Evolutionary conservation across 2,888 invertebrate species (phyloP).

Genomic region (Allygus modestus): DNA sequence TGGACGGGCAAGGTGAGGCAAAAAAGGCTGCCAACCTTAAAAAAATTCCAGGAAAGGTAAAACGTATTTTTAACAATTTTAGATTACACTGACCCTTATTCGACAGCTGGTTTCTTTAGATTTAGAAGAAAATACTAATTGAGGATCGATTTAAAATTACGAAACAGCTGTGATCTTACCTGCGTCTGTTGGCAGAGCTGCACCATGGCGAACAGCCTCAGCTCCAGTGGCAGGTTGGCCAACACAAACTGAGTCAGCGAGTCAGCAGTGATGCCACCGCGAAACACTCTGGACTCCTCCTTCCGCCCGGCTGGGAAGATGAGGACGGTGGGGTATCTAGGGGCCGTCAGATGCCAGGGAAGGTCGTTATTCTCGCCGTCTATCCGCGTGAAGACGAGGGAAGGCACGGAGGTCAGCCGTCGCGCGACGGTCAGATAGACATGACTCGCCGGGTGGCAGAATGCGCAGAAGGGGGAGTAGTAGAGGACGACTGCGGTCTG

Average conservation of each 20-base stretch:
- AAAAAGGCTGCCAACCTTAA: too few species aligned
- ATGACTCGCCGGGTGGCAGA: constrained; percentile 84
- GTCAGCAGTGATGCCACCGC: constrained; percentile 81
- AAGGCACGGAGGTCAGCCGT: constrained; percentile 77
- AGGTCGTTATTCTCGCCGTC: constrained; percentile 91
- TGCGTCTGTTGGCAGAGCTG: constrained; percentile 65
- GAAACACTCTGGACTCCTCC: constrained; percentile 85
- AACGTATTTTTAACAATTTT: too few species aligned
- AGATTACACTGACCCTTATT: too few species aligned
- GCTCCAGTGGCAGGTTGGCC: constrained; percentile 79
- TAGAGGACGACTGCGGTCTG: constrained; percentile 88
- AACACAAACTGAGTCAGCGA: constrained; percentile 85
- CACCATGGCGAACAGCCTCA: constrained; percentile 66
- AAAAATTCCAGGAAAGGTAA: too few species aligned
- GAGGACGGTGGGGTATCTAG: constrained; percentile 87
- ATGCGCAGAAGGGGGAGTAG: constrained; percentile 87
- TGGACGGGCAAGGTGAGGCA: too few species aligned
- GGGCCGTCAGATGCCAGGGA: constrained; percentile 91
- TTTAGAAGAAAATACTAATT: too few species aligned
- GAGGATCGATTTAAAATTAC: too few species aligned
- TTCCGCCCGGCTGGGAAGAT: constrained; percentile 88
- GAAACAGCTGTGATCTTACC: too few species aligned
- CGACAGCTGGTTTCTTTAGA: too few species aligned
- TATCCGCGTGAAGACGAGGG: constrained; percentile 81
- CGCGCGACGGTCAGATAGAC: constrained; percentile 83